Evolutionary conservation across 1,140 invertebrate genomes (phyloP).

Genomic region (Heliothis virescens): DNA sequence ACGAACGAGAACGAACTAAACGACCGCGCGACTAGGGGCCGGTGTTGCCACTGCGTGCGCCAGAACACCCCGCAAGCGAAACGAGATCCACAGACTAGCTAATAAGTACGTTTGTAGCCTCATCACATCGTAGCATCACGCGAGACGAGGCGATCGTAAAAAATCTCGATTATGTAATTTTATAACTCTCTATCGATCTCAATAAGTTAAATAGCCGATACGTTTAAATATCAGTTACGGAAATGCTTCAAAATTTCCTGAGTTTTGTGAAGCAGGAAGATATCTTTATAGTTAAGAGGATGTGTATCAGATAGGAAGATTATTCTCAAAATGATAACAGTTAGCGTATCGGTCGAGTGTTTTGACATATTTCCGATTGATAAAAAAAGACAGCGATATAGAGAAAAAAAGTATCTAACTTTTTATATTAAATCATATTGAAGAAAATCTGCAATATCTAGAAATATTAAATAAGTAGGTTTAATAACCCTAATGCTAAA

Average conservation of each 20-base stretch:
- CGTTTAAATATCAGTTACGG: neutral
- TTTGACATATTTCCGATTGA: conserved; percentile 4
- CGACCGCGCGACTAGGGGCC: conserved; percentile 73
- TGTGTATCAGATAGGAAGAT: conserved; percentile 14
- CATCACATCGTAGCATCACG: conserved; percentile 65
- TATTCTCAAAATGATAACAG: conserved; percentile 17
- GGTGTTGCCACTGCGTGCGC: conserved; percentile 81
- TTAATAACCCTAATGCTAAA: neutral
- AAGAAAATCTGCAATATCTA: neutral
- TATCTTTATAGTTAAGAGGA: neutral
- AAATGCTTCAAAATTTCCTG: neutral
- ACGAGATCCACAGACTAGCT: conserved; percentile 64
- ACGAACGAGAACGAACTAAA: conserved; percentile 68
- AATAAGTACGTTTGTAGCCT: conserved; percentile 55
- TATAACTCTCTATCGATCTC: conserved; percentile 52
- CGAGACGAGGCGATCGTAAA: conserved; percentile 59
- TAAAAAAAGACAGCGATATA: neutral
- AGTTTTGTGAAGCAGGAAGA: neutral
- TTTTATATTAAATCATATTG: neutral
- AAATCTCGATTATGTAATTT: conserved; percentile 70
- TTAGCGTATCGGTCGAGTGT: neutral
- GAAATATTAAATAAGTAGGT: neutral
- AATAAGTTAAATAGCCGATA: conserved; percentile 21
- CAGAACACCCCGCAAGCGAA: conserved; percentile 67
- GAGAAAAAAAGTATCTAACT: neutral